A percentile compares a stretch with the other conserved stretches of the same genome.
These are phyloP conservation scores for Nestor notabilis DNA, from an alignment of 2,113 vertebrate genomes.

Conservation along the genomic window DNA sequence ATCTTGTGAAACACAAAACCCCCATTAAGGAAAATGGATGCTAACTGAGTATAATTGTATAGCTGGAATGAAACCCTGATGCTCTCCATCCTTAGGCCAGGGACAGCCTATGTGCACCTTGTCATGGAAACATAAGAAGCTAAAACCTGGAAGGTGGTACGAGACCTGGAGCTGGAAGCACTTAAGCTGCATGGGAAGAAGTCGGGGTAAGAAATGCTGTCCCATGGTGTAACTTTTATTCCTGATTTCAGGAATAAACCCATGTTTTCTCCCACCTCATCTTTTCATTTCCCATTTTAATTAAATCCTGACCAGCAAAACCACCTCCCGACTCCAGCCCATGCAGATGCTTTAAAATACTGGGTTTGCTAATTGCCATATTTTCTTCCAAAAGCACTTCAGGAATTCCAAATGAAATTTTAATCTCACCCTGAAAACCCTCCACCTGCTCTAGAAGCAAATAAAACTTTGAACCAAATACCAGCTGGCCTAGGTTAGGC, in stretches of 20 bases:
- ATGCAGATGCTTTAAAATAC: background rate
- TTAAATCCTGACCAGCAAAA: background rate
- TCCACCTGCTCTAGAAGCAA: background rate
- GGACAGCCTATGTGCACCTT: fast-evolving
- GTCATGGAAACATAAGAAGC: fast-evolving
- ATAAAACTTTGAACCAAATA: background rate
- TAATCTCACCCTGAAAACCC: background rate
- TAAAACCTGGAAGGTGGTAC: background rate
- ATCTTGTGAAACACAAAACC: background rate
- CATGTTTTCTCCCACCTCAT: background rate
- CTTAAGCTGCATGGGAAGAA: background rate
- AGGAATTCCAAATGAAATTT: background rate
- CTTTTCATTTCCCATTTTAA: background rate
- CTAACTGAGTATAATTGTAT: background rate
- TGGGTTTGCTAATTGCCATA: background rate
- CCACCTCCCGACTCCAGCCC: background rate
- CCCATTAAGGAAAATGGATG: background rate
- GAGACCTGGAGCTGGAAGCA: background rate
- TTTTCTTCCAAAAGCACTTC: background rate
- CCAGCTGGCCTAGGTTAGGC: background rate
- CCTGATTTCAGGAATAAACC: background rate
- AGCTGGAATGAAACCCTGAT: background rate
- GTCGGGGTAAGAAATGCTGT: background rate
- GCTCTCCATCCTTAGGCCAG: fast-evolving
- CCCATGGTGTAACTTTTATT: background rate